Evolutionary conservation across 2,888 invertebrate species (phyloP).

Genomic region (Drosophila colorata): DNA sequence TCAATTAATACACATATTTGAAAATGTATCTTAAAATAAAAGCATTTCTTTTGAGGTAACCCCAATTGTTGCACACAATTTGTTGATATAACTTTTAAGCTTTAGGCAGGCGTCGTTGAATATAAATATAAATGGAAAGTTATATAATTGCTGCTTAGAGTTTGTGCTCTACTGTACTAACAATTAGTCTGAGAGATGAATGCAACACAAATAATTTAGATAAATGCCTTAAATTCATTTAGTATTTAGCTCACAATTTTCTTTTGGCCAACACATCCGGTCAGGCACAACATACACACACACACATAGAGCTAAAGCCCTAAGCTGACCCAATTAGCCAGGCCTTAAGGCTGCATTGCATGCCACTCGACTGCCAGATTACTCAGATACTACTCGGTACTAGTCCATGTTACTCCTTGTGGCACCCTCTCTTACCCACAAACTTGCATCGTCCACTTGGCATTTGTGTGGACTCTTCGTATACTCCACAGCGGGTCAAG

Average conservation of each 20-base stretch:
- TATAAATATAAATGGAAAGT: constrained; percentile 2
- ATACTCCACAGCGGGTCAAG: constrained; percentile 39
- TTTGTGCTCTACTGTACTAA: constrained; percentile 1
- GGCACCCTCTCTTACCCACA: background rate
- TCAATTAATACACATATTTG: background rate
- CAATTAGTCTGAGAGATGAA: constrained; percentile 38
- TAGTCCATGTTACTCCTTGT: constrained; percentile 6
- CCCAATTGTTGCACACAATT: background rate
- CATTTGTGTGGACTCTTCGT: constrained; percentile 46
- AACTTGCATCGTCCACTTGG: constrained; percentile 34
- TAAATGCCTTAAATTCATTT: constrained; percentile 60
- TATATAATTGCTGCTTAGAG: constrained; percentile 4
- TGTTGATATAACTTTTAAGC: background rate
- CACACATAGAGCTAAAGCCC: constrained; percentile 13
- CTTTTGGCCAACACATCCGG: constrained; percentile 54
- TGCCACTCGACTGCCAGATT: constrained; percentile 47
- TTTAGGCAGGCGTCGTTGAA: background rate
- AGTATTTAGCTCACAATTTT: constrained; percentile 46
- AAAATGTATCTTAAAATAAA: background rate
- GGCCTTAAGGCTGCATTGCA: constrained; percentile 35
- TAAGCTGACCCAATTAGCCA: constrained; percentile 72
- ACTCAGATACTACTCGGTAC: constrained; percentile 22
- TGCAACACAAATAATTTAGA: constrained; percentile 47
- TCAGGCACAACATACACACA: constrained; percentile 14
- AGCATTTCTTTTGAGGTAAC: background rate